Base-by-base conservation (phyloP, 2,888 invertebrate species). In the Leptopterna dolabrata region DNA sequence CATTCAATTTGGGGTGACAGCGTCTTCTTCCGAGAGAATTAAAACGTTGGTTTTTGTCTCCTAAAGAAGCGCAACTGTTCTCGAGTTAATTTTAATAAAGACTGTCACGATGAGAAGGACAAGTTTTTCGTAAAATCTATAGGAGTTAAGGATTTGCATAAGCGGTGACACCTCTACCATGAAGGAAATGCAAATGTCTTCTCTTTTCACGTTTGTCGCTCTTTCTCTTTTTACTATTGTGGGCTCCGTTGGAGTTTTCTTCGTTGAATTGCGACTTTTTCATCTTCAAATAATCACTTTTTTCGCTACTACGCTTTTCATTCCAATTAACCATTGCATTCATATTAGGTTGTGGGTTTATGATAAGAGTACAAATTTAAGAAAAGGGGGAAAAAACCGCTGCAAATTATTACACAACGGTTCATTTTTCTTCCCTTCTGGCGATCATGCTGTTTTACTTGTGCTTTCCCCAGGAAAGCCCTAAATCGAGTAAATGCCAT, bases 31-130 rank as follows among this genome's bases (percentile, higher is more conserved):
- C 16, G 73, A 36, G 36, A 9, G 19, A 73, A 73, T 36, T 36
- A 73, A 36, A 41, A 73, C 73, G 73, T 41, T 41, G 73, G 73
- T 73, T 73, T 36, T 63, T 36, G 30, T 36, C n/a, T 14, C 19
- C 73, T 36, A 36, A 36, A 73, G 73, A 73, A 29, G 36, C 36
- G 9, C 36, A 73, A 73, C 73, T 41, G 36, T 41, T 41, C 73
- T 73, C 19, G 36, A 73, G 73, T 78, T 45, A 27, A 76, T 78
- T 78, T 78, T 78, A 78, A 78, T 78, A 78, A 78, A 78, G 43
- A 78, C 78, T 78, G 78, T 78, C 78, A 45, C 27, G 27, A 30
- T 14, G 78, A 78, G 47, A 43, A 73, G 45, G 27, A 78, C 78
- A 78, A 78, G 43, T 78, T 78, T 78, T 45, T 45, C 78, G 43